These are phyloP conservation scores for Anguilla pacifica DNA, from an alignment of 2,797 vertebrate species.

Conservation along the genomic window DNA sequence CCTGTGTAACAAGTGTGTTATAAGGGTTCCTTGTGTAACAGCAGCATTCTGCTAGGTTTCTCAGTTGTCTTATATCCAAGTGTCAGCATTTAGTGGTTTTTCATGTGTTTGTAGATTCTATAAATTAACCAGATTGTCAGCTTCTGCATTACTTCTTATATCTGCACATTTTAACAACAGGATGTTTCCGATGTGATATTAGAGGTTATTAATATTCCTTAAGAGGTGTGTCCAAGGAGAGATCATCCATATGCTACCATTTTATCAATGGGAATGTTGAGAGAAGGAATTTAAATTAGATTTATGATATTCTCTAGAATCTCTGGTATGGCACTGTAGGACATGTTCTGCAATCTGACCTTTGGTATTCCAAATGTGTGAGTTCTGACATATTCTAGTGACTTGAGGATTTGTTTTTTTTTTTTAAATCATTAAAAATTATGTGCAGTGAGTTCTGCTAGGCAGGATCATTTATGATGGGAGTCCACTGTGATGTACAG, in stretches of 20 bases:
- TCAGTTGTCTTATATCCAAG: not conserved
- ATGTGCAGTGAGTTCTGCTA: no score
- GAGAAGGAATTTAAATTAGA: no score
- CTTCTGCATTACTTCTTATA: not conserved
- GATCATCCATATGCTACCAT: not conserved
- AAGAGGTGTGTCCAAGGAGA: not conserved
- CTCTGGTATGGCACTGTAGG: no score
- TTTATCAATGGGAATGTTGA: not conserved
- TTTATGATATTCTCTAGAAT: no score
- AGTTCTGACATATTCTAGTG: no score
- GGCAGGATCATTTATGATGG: not conserved
- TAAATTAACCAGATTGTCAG: not conserved
- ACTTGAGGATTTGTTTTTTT: no score
- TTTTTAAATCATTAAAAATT: no score
- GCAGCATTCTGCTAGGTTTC: not conserved
- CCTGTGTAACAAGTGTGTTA: not conserved
- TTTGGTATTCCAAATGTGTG: no score
- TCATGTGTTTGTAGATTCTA: not conserved
- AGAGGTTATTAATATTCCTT: not conserved
- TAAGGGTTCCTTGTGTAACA: not conserved
- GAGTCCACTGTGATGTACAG: not conserved
- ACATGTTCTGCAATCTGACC: no score
- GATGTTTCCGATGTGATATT: not conserved
- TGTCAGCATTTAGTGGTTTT: not conserved
- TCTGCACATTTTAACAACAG: not conserved